phyloP scores from a whole-genome alignment of 2,888 invertebrate species.

The Mythimna pallens region DNA sequence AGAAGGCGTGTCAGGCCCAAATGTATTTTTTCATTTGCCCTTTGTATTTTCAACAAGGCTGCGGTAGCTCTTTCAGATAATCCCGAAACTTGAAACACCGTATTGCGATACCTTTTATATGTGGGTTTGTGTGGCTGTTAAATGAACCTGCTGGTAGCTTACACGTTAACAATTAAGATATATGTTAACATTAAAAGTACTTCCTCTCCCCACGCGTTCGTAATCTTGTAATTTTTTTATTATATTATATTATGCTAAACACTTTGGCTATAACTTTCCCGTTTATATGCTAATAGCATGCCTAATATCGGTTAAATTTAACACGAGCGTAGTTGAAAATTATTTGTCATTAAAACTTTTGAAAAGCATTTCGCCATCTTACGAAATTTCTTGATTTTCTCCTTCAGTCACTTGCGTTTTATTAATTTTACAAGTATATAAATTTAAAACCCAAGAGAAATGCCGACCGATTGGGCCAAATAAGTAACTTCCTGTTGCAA shows the following conservation, averaged over 20 bases:
- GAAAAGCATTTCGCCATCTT: conserved; percentile 11
- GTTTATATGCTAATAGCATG: conserved; percentile 19
- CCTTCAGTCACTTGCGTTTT: background rate
- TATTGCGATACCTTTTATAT: background rate
- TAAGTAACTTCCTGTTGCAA: conserved; percentile 13
- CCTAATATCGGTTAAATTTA: conserved; percentile 4
- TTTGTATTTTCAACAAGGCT: too few relatives aligned
- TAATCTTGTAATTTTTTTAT: conserved; percentile 16
- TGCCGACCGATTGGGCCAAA: conserved; percentile 32
- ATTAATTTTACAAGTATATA: background rate
- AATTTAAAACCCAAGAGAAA: conserved; percentile 10
- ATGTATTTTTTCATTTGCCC: too few relatives aligned
- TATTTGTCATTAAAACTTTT: conserved; percentile 15
- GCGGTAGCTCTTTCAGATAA: too few relatives aligned
- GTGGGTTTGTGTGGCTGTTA: background rate
- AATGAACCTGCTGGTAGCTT: background rate
- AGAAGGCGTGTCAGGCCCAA: too few relatives aligned
- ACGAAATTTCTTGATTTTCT: conserved; percentile 1
- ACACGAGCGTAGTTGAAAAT: conserved; percentile 1
- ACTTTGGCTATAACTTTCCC: conserved; percentile 27
- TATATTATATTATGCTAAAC: conserved; percentile 35
- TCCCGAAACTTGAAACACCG: too few relatives aligned
- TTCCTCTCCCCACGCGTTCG: conserved; percentile 4
- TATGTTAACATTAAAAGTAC: conserved; percentile 19
- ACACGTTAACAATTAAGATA: background rate